Base-by-base conservation (phyloP, 2,888 invertebrate species). In the Coleophora flavipennella region DNA sequence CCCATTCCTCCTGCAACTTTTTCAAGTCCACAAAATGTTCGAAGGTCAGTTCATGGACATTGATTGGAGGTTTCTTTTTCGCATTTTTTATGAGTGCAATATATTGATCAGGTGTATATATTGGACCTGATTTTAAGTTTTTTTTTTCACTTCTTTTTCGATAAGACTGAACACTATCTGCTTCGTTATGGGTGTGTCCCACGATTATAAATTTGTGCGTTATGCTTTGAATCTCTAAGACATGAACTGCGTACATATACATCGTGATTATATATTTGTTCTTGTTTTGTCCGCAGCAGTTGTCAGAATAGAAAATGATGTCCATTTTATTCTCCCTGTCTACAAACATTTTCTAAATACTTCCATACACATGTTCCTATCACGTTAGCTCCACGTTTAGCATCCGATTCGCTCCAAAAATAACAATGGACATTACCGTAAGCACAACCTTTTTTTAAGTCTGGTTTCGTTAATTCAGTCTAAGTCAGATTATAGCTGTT, bases 101-200 rank as follows among this genome's bases (percentile, higher is more conserved):
- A 25, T 43, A 45, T 36, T 45, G 42, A 8, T 41, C 31, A 10
- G 57, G 53, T 26, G 36, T 42, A 36, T 56, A 55, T 26, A 55
- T 52, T 29, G 56, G 49, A 20, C 47, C 50, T 31, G 50, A 45
- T 42, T 42, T 53, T 31, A 55, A 32, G 41, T 53, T 43, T 36
- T 50, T 48, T 40, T 51, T 55, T 13, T 56, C 42, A 43, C 53
- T 48, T 38, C 46, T 51, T 38, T 60, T 57, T 31, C 51, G 59
- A 25, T 57, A 48, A 37, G 51, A 51, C 40, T 63, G 56, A 10
- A 57, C 50, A 44, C 48, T 56, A 45, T 57, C 58, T 13, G 53
- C 59, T 40, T 55, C 55, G 40, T 60, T 61, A 48, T 60, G 59
- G 12, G 50, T 48, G 41, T 58, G 62, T 35, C 54, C 52, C 35